A percentile compares a stretch with the other conserved stretches of the same genome.
Conservation (phyloP, 1,140 invertebrate genomes). For the Globodera ellingtonae region DNA sequence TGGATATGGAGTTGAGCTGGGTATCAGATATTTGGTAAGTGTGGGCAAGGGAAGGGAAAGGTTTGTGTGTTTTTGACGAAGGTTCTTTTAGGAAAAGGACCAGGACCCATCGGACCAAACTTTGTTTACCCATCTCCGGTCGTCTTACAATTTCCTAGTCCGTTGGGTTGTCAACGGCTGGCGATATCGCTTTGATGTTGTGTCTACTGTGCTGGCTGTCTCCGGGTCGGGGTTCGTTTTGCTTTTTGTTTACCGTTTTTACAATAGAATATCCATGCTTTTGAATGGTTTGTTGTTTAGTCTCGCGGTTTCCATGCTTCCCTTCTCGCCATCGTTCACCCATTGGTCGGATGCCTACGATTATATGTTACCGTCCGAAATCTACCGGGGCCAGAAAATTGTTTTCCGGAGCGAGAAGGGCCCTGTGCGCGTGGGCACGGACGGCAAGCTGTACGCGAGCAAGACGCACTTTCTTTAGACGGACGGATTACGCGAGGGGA, state of each 20-base stretch:
- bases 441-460: constrained; percentile 59
- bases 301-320: constrained; percentile 60
- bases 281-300: constrained; percentile 52
- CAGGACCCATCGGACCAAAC: constrained; percentile 45
- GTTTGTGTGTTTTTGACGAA: not conserved
- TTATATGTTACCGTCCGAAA: constrained; percentile 54
- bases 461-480: constrained; percentile 62
- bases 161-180: constrained; percentile 53
- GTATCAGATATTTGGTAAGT: constrained; percentile 18
- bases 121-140: constrained; percentile 24
- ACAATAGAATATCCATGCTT: not conserved
- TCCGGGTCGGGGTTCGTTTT: constrained; percentile 51
- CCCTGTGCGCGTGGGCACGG: constrained; percentile 54
- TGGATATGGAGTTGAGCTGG: constrained; percentile 48
- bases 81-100: constrained; percentile 14
- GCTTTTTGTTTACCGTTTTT: too few species aligned
- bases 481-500: not conserved
- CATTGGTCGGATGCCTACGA: constrained; percentile 58
- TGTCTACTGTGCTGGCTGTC: constrained; percentile 61
- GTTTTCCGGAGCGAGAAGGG: constrained; percentile 61
- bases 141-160: constrained; percentile 26
- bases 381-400: constrained; percentile 52
- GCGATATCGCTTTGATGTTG: constrained; percentile 59
- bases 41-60: not conserved
- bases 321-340: constrained; percentile 58